Evolutionary conservation across 2,888 invertebrate genomes (phyloP).

Genomic region (Lasioglossum lativentre): DNA sequence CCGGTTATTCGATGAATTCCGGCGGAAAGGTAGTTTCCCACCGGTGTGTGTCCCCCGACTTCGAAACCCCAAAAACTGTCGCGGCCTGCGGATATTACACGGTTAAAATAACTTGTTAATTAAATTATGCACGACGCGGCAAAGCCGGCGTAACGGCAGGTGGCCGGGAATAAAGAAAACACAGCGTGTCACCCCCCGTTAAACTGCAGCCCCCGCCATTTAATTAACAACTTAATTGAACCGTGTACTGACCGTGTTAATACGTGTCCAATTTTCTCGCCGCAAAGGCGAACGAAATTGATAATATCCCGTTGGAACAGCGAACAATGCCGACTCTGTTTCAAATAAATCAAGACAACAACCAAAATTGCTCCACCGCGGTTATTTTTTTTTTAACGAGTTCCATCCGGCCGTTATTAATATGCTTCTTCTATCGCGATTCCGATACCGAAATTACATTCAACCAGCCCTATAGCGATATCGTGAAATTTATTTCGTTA

Average conservation of each 20-base stretch:
- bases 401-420: background rate
- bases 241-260: slow-evolving; percentile 49
- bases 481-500: background rate
- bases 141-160: slow-evolving; percentile 46
- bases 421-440: background rate
- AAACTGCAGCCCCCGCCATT: slow-evolving; percentile 44
- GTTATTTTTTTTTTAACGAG: background rate
- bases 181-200: slow-evolving; percentile 32
- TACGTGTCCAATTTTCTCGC: slow-evolving; percentile 49
- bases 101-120: slow-evolving; percentile 60
- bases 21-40: background rate
- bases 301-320: slow-evolving; percentile 32
- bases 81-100: slow-evolving; percentile 28
- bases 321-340: slow-evolving; percentile 15
- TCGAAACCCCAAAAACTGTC: slow-evolving; percentile 28
- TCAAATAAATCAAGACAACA: slow-evolving; percentile 8
- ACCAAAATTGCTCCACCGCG: background rate
- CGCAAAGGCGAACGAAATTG: slow-evolving; percentile 31
- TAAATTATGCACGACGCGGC: slow-evolving; percentile 49
- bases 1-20: slow-evolving; percentile 33
- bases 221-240: slow-evolving; percentile 60
- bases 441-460: slow-evolving; percentile 2
- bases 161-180: slow-evolving; percentile 49
- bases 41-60: background rate
- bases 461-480: background rate